Evolutionary conservation across 2,113 vertebrate species (phyloP).

Genomic region (Cavia porcellus): DNA sequence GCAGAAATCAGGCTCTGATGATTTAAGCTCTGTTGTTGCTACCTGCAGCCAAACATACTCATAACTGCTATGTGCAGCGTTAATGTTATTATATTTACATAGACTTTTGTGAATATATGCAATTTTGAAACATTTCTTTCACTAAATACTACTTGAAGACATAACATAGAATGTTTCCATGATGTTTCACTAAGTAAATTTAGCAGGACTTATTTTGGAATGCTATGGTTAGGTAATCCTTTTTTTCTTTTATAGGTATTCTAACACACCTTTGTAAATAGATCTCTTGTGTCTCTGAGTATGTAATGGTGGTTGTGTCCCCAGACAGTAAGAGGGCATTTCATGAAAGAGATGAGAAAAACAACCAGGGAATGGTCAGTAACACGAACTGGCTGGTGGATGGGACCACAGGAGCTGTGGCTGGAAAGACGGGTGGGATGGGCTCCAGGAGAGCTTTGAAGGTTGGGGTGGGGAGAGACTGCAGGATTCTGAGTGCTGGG

Average conservation of each 20-base stretch:
- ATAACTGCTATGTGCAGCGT: not conserved
- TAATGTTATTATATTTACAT: not conserved
- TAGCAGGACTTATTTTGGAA: not conserved
- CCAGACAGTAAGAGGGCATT: not conserved
- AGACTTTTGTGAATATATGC: not conserved
- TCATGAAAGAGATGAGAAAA: not conserved
- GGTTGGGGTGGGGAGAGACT: not conserved
- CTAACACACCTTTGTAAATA: not conserved
- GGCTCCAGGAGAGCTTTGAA: not conserved
- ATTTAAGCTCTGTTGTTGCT: not conserved
- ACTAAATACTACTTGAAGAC: not conserved
- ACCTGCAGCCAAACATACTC: not conserved
- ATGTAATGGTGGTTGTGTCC: not conserved
- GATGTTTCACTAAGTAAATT: not conserved
- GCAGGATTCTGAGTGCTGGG: not conserved
- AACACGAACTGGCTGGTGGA: not conserved
- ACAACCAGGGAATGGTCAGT: not conserved
- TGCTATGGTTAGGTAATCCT: not conserved
- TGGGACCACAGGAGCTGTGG: not conserved
- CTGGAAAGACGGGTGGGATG: not conserved
- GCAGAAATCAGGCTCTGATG: not conserved
- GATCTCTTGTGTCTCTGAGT: not conserved
- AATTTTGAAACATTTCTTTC: constrained; percentile 9
- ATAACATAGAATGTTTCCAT: not conserved
- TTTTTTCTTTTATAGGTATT: not conserved